phyloP scores from a whole-genome alignment of 2,113 vertebrate species.

The Gavia stellata region DNA sequence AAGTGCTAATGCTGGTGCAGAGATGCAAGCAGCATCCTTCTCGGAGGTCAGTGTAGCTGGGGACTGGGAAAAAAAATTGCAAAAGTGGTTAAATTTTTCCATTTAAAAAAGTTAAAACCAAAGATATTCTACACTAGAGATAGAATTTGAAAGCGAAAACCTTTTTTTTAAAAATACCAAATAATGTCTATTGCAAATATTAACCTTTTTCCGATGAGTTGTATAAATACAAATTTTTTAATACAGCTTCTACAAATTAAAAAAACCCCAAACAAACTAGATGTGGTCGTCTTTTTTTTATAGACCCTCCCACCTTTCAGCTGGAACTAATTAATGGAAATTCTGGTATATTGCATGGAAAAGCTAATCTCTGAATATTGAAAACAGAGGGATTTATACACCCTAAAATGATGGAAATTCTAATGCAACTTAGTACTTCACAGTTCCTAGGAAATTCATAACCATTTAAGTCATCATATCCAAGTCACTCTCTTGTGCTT shows the following conservation, averaged over 20 bases:
- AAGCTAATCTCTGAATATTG: neutral
- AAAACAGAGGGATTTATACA: neutral
- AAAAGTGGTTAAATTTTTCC: neutral
- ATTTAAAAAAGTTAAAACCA: neutral
- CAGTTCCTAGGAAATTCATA: neutral
- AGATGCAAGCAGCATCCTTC: slow-evolving; percentile 79
- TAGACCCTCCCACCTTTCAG: neutral
- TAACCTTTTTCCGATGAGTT: neutral
- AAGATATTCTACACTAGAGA: neutral
- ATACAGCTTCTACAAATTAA: neutral
- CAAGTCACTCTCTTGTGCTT: neutral
- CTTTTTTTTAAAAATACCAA: neutral
- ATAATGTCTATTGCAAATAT: neutral
- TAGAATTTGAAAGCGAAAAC: neutral
- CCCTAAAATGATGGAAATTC: neutral
- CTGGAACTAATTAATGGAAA: neutral
- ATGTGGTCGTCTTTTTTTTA: neutral
- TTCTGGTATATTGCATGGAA: neutral
- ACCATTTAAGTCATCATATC: neutral
- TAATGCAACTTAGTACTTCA: neutral
- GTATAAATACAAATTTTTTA: neutral
- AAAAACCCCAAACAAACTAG: neutral
- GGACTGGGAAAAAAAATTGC: slow-evolving; percentile 58
- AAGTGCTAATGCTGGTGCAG: slow-evolving; percentile 75
- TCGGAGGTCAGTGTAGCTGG: slow-evolving; percentile 78